phyloP scores from a whole-genome alignment of 1,140 invertebrate genomes.

The Saccostrea glomerata region DNA sequence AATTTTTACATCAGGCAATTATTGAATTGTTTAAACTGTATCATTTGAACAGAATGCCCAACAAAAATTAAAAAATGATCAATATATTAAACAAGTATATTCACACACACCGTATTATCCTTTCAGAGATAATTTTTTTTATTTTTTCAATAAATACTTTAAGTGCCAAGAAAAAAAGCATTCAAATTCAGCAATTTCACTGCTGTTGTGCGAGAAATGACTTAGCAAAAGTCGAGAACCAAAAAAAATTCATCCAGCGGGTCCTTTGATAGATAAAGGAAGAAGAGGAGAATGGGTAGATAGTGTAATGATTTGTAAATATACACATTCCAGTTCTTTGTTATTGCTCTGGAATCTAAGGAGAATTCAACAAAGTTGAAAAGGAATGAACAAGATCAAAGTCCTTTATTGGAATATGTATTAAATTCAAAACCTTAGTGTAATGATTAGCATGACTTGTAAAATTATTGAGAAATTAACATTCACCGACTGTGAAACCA shows the following conservation, averaged over 20 bases:
- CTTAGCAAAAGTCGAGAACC: neutral
- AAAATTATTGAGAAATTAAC: neutral
- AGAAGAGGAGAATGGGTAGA: neutral
- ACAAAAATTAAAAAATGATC: neutral
- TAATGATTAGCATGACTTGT: neutral
- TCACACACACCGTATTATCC: neutral
- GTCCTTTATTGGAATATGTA: neutral
- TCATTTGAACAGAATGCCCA: neutral
- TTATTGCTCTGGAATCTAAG: neutral
- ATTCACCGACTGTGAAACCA: neutral
- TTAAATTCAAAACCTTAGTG: neutral
- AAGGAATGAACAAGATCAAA: neutral
- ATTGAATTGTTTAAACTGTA: neutral
- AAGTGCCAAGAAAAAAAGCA: neutral
- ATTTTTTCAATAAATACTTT: constrained; percentile 6
- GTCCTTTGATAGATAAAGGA: neutral
- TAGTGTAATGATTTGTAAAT: constrained; percentile 25
- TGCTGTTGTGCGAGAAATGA: neutral
- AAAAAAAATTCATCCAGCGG: neutral
- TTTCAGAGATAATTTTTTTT: neutral
- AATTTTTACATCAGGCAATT: neutral
- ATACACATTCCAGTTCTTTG: constrained; percentile 3
- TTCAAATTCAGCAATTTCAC: constrained; percentile 12
- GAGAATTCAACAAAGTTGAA: neutral
- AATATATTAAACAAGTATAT: neutral